These are phyloP conservation scores for Dromiciops gliroides DNA, from an alignment of 2,113 vertebrate genomes.

Conservation along the genomic window DNA sequence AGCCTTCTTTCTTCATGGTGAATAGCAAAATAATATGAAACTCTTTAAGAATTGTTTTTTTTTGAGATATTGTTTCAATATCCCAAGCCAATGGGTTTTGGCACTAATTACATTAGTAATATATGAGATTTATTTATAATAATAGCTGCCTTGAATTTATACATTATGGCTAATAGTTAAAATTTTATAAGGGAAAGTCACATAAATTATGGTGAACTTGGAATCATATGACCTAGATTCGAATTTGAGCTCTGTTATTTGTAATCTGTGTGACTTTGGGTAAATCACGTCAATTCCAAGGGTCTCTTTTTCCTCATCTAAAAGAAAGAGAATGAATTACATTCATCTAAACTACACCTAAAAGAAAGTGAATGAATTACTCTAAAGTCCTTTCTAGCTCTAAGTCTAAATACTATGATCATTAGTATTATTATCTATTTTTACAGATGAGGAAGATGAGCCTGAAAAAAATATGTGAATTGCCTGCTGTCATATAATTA, in stretches of 20 bases:
- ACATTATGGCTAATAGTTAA: neutral
- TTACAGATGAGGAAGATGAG: neutral
- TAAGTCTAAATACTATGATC: neutral
- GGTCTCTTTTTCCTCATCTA: neutral
- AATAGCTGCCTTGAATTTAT: neutral
- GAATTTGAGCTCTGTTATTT: neutral
- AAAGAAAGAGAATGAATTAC: neutral
- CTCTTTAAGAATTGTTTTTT: conserved; percentile 48
- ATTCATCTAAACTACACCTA: too few species aligned
- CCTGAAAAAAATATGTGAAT: neutral
- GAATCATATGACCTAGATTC: neutral
- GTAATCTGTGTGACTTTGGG: neutral
- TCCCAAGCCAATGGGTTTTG: neutral
- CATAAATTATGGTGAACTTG: neutral
- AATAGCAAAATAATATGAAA: conserved; percentile 68
- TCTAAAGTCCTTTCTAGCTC: neutral
- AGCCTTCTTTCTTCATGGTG: conserved; percentile 49
- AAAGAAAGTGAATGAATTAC: neutral
- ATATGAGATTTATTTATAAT: neutral
- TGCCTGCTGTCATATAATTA: neutral
- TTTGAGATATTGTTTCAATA: conserved; percentile 17
- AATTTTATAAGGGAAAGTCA: neutral
- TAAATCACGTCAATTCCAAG: neutral
- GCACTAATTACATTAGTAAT: neutral
- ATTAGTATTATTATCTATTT: neutral